phyloP scores from a whole-genome alignment of 1,140 invertebrate genomes.

The Aphaenogaster ashmeadi region DNA sequence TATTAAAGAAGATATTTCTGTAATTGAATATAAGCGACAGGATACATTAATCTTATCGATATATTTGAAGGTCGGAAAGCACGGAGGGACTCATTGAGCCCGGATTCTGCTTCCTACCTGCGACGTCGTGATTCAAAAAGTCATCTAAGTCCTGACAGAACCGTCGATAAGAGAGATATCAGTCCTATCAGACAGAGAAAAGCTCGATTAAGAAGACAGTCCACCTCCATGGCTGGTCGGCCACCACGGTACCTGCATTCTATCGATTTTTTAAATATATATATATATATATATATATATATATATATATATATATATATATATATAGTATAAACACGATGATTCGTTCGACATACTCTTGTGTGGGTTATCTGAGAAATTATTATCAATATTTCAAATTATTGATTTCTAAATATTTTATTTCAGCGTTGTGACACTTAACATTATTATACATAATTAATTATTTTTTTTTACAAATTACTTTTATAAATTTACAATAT shows the following conservation, averaged over 20 bases:
- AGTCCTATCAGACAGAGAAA: slow-evolving; percentile 90
- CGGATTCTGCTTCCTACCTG: slow-evolving; percentile 92
- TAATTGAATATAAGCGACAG: not conserved
- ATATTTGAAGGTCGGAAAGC: slow-evolving; percentile 90
- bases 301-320: too few species aligned
- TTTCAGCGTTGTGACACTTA: not conserved
- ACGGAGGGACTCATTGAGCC: slow-evolving; percentile 94
- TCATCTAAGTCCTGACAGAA: slow-evolving; percentile 93
- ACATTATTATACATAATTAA: not conserved
- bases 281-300: too few species aligned
- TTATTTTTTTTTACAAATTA: not conserved
- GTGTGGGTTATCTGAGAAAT: not conserved
- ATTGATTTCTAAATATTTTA: not conserved
- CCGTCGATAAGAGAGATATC: slow-evolving; percentile 90
- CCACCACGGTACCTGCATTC: slow-evolving; percentile 80
- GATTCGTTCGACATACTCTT: not conserved
- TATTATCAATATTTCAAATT: not conserved
- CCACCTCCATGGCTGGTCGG: slow-evolving; percentile 91
- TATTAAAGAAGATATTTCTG: not conserved
- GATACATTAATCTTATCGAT: slow-evolving; percentile 15
- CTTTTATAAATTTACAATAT: not conserved
- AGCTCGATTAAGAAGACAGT: slow-evolving; percentile 92
- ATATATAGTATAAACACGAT: not conserved
- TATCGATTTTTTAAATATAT: slow-evolving; percentile 60
- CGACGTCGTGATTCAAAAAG: slow-evolving; percentile 92